These are phyloP conservation scores for Enteromius viviparus DNA, from an alignment of 2,797 vertebrate genomes.

Conservation along the genomic window DNA sequence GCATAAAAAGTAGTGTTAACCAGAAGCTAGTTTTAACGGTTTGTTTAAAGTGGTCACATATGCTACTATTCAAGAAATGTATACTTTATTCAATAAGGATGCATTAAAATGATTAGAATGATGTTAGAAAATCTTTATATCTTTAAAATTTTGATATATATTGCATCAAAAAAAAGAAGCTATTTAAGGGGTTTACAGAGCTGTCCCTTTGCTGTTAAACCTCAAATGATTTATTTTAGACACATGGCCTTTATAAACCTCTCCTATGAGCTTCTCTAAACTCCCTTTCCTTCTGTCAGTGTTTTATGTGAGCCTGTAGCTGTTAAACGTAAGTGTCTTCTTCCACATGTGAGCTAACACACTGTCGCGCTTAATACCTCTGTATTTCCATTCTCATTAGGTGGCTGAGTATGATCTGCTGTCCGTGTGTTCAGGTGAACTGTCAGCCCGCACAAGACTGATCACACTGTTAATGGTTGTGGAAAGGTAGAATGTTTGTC, in stretches of 20 bases:
- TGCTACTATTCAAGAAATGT: not conserved
- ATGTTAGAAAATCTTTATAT: not conserved
- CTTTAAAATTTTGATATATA: not conserved
- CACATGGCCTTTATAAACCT: not conserved
- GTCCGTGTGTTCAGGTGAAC: slow-evolving; percentile 21
- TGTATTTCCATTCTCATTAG: slow-evolving; percentile 32
- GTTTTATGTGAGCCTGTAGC: slow-evolving; percentile 17
- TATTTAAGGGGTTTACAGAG: not conserved
- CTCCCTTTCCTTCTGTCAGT: not conserved
- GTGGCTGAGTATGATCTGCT: slow-evolving; percentile 16
- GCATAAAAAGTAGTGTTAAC: not conserved
- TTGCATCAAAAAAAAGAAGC: not conserved
- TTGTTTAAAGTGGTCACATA: not conserved
- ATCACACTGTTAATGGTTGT: slow-evolving; percentile 22
- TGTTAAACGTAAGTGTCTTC: slow-evolving; percentile 8
- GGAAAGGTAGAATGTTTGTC: slow-evolving; percentile 27
- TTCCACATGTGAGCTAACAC: slow-evolving; percentile 21
- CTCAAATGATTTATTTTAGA: not conserved
- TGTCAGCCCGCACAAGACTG: slow-evolving; percentile 17
- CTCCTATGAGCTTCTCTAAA: slow-evolving; percentile 3
- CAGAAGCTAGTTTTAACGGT: not conserved
- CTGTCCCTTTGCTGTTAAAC: not conserved
- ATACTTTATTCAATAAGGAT: not conserved
- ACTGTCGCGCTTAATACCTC: not conserved
- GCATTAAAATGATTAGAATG: not conserved